These are phyloP conservation scores for Epinephelus awoara DNA, from an alignment of 2,797 vertebrate genomes.

Conservation along the genomic window DNA sequence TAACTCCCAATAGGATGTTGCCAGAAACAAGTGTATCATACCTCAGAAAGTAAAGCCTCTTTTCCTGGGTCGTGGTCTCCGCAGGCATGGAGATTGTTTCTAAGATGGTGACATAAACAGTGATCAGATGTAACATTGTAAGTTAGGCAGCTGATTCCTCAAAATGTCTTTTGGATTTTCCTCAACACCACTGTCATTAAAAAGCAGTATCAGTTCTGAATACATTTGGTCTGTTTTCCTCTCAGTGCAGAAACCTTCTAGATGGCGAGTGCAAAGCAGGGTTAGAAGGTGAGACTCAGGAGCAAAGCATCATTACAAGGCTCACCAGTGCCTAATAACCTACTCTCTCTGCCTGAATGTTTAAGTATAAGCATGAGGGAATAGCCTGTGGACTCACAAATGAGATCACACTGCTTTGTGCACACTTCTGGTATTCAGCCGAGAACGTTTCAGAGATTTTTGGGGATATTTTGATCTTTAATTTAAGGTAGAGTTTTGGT, in stretches of 20 bases:
- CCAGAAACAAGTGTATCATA: not conserved
- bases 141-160: not conserved
- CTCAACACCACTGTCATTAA: not conserved
- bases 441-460: not conserved
- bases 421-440: conserved; percentile 1
- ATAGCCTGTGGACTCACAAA: not conserved
- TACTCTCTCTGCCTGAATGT: conserved; percentile 7
- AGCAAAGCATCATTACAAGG: conserved; percentile 8
- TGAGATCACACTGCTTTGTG: conserved; percentile 2
- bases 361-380: not conserved
- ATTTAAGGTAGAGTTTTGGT: not conserved
- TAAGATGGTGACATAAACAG: conserved; percentile 12
- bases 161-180: not conserved
- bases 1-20: conserved; percentile 6
- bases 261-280: not conserved
- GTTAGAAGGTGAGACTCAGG: not conserved
- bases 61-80: not conserved
- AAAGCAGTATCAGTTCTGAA: not conserved
- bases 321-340: conserved; percentile 11
- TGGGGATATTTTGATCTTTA: not conserved
- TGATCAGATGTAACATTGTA: not conserved
- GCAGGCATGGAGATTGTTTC: conserved; percentile 1
- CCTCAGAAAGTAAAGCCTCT: conserved; percentile 1
- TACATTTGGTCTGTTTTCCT: not conserved
- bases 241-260: not conserved